phyloP scores from a whole-genome alignment of 2,888 invertebrate species.

The Theodoxus fluviatilis region DNA sequence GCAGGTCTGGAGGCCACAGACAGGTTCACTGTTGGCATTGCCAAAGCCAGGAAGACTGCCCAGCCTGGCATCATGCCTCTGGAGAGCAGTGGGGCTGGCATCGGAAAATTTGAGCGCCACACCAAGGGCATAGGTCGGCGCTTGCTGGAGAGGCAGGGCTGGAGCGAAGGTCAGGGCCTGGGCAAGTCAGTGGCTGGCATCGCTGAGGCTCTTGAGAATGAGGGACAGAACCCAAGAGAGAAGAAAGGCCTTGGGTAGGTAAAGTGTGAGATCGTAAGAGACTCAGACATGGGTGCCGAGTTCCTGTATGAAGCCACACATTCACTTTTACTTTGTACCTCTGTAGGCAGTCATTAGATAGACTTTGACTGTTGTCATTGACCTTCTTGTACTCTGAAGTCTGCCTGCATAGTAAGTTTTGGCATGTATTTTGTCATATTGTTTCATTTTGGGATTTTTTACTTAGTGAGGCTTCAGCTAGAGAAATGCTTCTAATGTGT shows the following conservation, averaged over 20 bases:
- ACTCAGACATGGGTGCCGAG: too few species aligned
- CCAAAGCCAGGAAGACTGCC: constrained; percentile 25
- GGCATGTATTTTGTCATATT: too few species aligned
- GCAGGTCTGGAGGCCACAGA: constrained; percentile 49
- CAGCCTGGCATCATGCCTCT: constrained; percentile 20
- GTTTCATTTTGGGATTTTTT: too few species aligned
- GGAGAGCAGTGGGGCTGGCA: constrained; percentile 32
- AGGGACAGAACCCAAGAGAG: constrained; percentile 57
- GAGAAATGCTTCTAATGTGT: too few species aligned
- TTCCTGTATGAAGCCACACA: background rate
- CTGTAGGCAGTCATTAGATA: too few species aligned
- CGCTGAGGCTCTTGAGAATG: constrained; percentile 56
- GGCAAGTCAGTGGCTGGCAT: constrained; percentile 64
- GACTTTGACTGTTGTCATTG: too few species aligned
- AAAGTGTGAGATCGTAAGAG: background rate
- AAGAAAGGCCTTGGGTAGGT: constrained; percentile 59
- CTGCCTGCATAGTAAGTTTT: too few species aligned
- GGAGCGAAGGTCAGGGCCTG: constrained; percentile 69
- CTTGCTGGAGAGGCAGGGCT: constrained; percentile 67
- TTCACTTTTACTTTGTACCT: background rate
- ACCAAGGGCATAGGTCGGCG: constrained; percentile 67
- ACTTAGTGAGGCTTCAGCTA: too few species aligned
- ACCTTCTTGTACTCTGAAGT: too few species aligned
- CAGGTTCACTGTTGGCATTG: constrained; percentile 40
- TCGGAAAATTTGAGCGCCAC: constrained; percentile 67